Conservation (phyloP, 2,888 invertebrate genomes). For the Ormia ochracea region DNA sequence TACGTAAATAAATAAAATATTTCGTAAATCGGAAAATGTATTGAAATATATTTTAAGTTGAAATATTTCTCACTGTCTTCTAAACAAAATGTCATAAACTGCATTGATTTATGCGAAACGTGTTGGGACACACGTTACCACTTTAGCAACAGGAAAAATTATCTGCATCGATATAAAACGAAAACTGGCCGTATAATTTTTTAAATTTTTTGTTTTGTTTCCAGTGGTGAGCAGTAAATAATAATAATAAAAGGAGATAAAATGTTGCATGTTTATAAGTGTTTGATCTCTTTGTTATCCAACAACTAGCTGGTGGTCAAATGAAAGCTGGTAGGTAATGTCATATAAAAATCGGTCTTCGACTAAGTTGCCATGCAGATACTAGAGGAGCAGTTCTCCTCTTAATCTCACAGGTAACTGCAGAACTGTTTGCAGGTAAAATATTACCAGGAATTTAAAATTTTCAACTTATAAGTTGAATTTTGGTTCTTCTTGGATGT, state of each 20-base stretch:
- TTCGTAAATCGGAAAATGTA: constrained; percentile 15
- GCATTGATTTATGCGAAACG: constrained; percentile 61
- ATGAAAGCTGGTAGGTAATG: neutral
- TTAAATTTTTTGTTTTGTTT: constrained; percentile 11
- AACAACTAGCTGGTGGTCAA: neutral
- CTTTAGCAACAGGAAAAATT: neutral
- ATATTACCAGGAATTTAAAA: too few species aligned
- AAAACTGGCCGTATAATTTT: neutral
- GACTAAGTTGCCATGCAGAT: too few species aligned
- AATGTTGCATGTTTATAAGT: constrained; percentile 23
- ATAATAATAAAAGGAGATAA: neutral
- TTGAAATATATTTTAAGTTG: constrained; percentile 23
- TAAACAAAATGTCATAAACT: constrained; percentile 59
- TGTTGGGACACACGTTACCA: constrained; percentile 56
- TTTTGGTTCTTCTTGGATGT: too few species aligned
- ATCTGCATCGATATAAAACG: constrained; percentile 3
- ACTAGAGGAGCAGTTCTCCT: too few species aligned
- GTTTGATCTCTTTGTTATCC: neutral
- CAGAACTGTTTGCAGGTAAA: too few species aligned
- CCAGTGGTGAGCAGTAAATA: constrained; percentile 6
- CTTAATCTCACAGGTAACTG: too few species aligned
- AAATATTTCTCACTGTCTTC: constrained; percentile 35
- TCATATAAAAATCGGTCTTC: neutral
- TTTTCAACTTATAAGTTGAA: too few species aligned
- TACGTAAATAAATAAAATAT: constrained; percentile 46